Percentiles rank a stretch among this genome's conserved stretches.
Evolutionary conservation across 1,140 invertebrate species (phyloP).

Genomic region (Reticulitermes speratus): DNA sequence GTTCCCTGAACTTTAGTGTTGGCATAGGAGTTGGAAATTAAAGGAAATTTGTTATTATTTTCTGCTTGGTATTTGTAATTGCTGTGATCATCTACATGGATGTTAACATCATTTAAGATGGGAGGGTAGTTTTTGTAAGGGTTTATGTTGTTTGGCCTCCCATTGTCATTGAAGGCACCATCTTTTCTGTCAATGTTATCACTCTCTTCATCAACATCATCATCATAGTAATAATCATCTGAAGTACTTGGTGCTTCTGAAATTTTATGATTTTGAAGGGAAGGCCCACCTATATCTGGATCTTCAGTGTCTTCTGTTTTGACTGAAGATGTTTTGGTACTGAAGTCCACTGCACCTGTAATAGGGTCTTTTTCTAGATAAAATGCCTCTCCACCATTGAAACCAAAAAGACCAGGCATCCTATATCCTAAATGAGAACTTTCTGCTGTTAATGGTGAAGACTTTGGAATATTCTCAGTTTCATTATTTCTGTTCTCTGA

Average conservation of each 20-base stretch:
- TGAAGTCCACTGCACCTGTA: conserved; percentile 64
- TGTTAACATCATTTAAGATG: conserved; percentile 37
- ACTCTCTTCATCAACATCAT: conserved; percentile 44
- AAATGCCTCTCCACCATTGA: conserved; percentile 69
- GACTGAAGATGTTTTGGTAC: conserved; percentile 49
- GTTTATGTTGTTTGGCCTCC: neutral
- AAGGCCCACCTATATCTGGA: conserved; percentile 39
- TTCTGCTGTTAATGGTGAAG: neutral
- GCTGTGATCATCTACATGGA: neutral
- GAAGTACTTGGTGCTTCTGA: neutral
- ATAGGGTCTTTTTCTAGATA: conserved; percentile 66
- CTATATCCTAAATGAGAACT: neutral
- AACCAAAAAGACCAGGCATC: conserved; percentile 38
- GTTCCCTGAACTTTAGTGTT: conserved; percentile 68
- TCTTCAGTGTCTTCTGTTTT: conserved; percentile 42
- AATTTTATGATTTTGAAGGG: neutral
- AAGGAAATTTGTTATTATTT: conserved; percentile 57
- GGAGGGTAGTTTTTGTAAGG: conserved; percentile 35
- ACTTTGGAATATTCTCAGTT: neutral
- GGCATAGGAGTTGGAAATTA: conserved; percentile 70
- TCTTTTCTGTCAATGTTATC: conserved; percentile 45
- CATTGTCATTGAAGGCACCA: conserved; percentile 33
- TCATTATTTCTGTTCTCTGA: no score
- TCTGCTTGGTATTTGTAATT: conserved; percentile 54
- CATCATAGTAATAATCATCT: conserved; percentile 40